Percentiles rank a stretch among this genome's conserved stretches.
These are phyloP conservation scores for Drosophila sucinea DNA, from an alignment of 1,140 invertebrate species.

Conservation along the genomic window DNA sequence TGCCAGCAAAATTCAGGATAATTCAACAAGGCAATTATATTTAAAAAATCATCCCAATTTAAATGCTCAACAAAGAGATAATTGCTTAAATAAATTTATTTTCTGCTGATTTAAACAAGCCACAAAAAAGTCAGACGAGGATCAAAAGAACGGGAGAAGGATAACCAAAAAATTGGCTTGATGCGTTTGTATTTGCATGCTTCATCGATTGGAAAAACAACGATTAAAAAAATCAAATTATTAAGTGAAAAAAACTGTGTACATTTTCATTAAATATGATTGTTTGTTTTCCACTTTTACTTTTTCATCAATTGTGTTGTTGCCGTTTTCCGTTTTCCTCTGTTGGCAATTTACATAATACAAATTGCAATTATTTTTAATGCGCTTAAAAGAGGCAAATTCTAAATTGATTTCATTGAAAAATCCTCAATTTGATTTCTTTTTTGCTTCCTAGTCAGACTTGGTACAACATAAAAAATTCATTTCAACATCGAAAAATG, in stretches of 20 bases:
- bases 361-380: constrained; percentile 62
- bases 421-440: neutral
- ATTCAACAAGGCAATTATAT: no score
- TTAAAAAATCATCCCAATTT: no score
- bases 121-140: neutral
- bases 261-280: constrained; percentile 29
- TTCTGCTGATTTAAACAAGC: neutral
- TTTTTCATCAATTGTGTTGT: constrained; percentile 15
- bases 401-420: constrained; percentile 37
- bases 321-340: constrained; percentile 27
- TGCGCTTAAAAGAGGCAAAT: constrained; percentile 42
- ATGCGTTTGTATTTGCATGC: constrained; percentile 32
- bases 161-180: constrained; percentile 45
- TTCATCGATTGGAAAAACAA: constrained; percentile 50
- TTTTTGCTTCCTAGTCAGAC: neutral
- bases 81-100: neutral
- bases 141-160: constrained; percentile 1
- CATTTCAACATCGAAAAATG: neutral
- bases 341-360: constrained; percentile 52
- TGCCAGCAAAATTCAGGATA: no score
- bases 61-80: neutral
- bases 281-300: constrained; percentile 22
- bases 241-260: constrained; percentile 20
- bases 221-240: constrained; percentile 32
- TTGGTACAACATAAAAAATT: neutral